Evolutionary conservation across 2,888 invertebrate species (phyloP).

Genomic region (Clitarchus hookeri): DNA sequence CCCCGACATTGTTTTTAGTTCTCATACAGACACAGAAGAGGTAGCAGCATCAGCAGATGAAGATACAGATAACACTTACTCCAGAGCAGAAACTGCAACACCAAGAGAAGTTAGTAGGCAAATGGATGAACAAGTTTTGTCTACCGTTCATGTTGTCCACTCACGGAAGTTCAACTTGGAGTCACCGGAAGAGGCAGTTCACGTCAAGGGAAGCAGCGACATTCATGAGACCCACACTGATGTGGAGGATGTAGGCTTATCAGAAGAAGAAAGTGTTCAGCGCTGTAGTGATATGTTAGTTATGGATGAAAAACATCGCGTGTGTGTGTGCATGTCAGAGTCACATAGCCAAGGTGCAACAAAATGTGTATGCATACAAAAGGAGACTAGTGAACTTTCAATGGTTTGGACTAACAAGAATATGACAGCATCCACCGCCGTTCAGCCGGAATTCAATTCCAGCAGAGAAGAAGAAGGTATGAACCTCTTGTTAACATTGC

Average conservation of each 20-base stretch:
- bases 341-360: constrained; percentile 19
- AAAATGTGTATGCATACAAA: constrained; percentile 44
- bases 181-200: constrained; percentile 55
- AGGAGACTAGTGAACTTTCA: constrained; percentile 41
- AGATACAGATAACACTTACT: constrained; percentile 46
- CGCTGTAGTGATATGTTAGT: constrained; percentile 36
- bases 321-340: constrained; percentile 44
- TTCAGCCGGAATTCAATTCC: constrained; percentile 27
- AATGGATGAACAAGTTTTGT: constrained; percentile 54
- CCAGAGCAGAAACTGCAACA: constrained; percentile 51
- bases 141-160: constrained; percentile 56
- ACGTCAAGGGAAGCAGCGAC: constrained; percentile 57
- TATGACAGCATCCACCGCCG: constrained; percentile 10
- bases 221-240: constrained; percentile 58
- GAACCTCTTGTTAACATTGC: constrained; percentile 25
- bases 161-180: constrained; percentile 56
- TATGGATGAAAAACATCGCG: constrained; percentile 42
- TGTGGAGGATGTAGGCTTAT: constrained; percentile 58
- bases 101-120: constrained; percentile 54
- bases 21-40: constrained; percentile 44
- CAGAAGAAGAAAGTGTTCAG: constrained; percentile 44
- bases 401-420: constrained; percentile 40
- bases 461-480: constrained; percentile 34
- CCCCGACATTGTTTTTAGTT: constrained; percentile 40
- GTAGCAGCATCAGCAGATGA: constrained; percentile 53